Evolutionary conservation across 2,797 vertebrate genomes (phyloP).

Genomic region (Sebastes glaucus): DNA sequence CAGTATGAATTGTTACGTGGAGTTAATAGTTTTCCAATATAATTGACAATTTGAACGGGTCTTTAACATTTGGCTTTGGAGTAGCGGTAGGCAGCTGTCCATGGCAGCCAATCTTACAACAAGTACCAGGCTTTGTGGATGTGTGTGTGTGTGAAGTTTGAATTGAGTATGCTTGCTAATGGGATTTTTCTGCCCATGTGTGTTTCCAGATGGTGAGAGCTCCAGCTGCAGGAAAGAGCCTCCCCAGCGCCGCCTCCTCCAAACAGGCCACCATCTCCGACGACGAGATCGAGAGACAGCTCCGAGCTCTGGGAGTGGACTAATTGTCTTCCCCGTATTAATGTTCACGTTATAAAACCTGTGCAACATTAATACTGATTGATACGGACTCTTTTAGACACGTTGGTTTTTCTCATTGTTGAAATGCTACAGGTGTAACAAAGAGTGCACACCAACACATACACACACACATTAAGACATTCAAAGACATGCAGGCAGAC

Average conservation of each 20-base stretch:
- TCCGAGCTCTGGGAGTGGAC: slow-evolving; percentile 95
- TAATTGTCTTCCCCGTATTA: slow-evolving; percentile 69
- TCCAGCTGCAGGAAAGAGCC: slow-evolving; percentile 89
- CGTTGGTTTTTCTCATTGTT: slow-evolving; percentile 39
- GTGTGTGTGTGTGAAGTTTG: slow-evolving; percentile 14
- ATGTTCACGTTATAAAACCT: slow-evolving; percentile 25
- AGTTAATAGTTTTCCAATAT: neutral
- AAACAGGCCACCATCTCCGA: slow-evolving; percentile 90
- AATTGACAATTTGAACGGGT: neutral
- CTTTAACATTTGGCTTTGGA: neutral
- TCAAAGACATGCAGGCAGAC: slow-evolving; percentile 16
- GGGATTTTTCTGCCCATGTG: slow-evolving; percentile 27
- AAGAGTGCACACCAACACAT: neutral
- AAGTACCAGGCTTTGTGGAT: neutral
- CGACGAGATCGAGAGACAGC: slow-evolving; percentile 97
- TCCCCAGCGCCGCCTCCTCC: slow-evolving; percentile 88
- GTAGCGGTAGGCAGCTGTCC: neutral
- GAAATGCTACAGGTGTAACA: slow-evolving; percentile 25
- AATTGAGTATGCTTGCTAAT: slow-evolving; percentile 30
- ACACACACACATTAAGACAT: neutral
- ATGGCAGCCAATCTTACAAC: neutral
- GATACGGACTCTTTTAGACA: slow-evolving; percentile 46
- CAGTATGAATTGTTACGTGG: neutral
- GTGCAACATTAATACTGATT: slow-evolving; percentile 44
- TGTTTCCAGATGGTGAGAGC: slow-evolving; percentile 93